phyloP scores from a whole-genome alignment of 1,140 invertebrate species.

The Metaphire vulgaris region DNA sequence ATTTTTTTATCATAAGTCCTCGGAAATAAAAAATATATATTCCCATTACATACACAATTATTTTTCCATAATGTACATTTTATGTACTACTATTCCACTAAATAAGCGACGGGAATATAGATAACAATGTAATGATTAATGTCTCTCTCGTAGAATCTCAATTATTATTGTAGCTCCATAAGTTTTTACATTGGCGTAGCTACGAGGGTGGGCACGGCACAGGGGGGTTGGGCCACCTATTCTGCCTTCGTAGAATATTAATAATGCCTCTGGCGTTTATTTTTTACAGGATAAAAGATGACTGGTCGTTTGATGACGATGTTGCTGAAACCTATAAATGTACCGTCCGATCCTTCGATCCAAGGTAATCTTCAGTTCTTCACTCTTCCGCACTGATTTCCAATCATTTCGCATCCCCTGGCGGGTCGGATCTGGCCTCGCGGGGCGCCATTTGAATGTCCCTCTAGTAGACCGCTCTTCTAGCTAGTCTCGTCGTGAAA shows the following conservation, averaged over 20 bases:
- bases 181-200: not conserved
- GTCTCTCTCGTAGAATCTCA: not conserved
- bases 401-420: too few species aligned
- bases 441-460: too few species aligned
- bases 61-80: not conserved
- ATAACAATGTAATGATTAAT: too few species aligned
- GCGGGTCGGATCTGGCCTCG: too few species aligned
- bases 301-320: slow-evolving; percentile 3
- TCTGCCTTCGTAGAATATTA: not conserved
- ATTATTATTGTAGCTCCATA: not conserved
- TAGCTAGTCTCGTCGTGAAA: too few species aligned
- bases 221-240: not conserved
- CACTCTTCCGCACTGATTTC: too few species aligned
- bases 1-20: too few species aligned
- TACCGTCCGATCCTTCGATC: slow-evolving; percentile 4
- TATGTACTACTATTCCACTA: not conserved
- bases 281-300: not conserved
- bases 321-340: slow-evolving; percentile 5
- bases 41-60: not conserved
- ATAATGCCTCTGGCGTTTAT: not conserved
- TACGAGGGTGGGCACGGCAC: not conserved
- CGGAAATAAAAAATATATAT: too few species aligned
- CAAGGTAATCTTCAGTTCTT: too few species aligned
- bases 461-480: too few species aligned
- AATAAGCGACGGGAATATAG: not conserved